Conservation (phyloP, 2,797 vertebrate species). For the Sphaeramia orbicularis region DNA sequence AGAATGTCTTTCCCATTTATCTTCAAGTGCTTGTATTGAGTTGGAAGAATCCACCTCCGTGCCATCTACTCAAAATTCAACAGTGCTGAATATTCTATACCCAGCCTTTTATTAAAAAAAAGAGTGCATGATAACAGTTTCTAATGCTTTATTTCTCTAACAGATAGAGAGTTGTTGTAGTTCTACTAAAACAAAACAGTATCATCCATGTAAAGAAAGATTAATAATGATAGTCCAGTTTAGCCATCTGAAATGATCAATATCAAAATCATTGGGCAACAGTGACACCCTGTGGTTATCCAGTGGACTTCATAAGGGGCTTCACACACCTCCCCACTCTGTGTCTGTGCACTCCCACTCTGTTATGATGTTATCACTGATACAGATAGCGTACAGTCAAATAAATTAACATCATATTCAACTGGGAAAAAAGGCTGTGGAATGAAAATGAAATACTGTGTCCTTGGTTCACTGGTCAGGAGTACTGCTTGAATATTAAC, state of each 20-base stretch:
- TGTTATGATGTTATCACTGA: too few relatives aligned
- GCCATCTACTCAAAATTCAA: conserved; percentile 41
- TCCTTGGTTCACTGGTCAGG: too few relatives aligned
- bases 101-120: too few relatives aligned
- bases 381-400: too few relatives aligned
- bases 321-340: not conserved
- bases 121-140: not conserved
- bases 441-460: too few relatives aligned
- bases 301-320: conserved; percentile 3
- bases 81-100: conserved; percentile 34
- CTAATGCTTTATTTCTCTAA: not conserved
- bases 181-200: not conserved
- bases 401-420: too few relatives aligned
- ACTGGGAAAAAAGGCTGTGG: too few relatives aligned
- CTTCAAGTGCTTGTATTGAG: conserved; percentile 69
- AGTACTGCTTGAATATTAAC: too few relatives aligned
- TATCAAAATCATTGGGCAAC: conserved; percentile 38
- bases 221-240: not conserved
- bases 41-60: conserved; percentile 62
- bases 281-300: conserved; percentile 63
- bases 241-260: not conserved
- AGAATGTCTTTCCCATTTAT: conserved; percentile 74
- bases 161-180: not conserved
- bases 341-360: too few relatives aligned
- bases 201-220: not conserved